phyloP scores from a whole-genome alignment of 2,888 invertebrate genomes.

The Exocentrus adspersus region DNA sequence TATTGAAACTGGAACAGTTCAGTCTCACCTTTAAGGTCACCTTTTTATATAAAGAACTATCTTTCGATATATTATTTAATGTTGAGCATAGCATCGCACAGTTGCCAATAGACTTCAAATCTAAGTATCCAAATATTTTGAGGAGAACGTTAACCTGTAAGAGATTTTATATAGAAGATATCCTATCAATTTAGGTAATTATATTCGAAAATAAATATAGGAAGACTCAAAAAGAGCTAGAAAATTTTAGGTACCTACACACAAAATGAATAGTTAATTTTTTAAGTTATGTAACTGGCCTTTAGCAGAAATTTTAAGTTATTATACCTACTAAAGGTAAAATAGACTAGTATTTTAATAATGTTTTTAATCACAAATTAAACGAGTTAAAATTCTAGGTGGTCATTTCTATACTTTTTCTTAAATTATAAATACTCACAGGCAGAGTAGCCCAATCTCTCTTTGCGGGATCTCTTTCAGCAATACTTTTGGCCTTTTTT shows the following conservation, averaged over 20 bases:
- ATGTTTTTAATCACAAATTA: no score
- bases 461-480: conserved; percentile 36
- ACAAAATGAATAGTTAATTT: no score
- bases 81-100: conserved; percentile 53
- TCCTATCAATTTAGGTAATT: no score
- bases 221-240: no score
- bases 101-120: conserved; percentile 49
- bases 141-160: conserved; percentile 50
- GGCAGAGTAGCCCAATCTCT: conserved; percentile 42
- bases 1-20: neutral
- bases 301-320: no score
- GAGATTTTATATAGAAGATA: neutral
- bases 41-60: conserved; percentile 49
- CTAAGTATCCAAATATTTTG: conserved; percentile 51
- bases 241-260: no score
- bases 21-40: conserved; percentile 49
- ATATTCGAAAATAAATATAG: no score
- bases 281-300: no score
- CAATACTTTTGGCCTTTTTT: conserved; percentile 40
- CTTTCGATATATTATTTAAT: conserved; percentile 50
- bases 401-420: no score
- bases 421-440: conserved; percentile 36
- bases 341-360: no score
- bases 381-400: no score
- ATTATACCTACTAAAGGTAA: no score